phyloP scores from a whole-genome alignment of 2,888 invertebrate species.

The Dolichomitus sp. region DNA sequence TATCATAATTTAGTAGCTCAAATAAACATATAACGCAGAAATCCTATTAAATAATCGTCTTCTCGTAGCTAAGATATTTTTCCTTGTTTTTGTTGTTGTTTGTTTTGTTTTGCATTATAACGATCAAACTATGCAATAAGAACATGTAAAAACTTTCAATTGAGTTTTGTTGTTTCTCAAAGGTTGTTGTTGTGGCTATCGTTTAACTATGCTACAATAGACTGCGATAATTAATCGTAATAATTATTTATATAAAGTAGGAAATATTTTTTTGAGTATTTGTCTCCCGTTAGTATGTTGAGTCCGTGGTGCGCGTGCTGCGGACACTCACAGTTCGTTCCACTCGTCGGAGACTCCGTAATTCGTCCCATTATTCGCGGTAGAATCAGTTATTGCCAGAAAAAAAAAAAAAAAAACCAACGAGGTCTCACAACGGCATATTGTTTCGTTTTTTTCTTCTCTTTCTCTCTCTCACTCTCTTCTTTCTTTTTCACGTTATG shows the following conservation, averaged over 20 bases:
- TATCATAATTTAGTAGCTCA: constrained; percentile 79
- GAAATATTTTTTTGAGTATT: constrained; percentile 84
- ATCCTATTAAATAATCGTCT: constrained; percentile 75
- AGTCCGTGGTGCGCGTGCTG: constrained; percentile 67
- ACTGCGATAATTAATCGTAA: constrained; percentile 79
- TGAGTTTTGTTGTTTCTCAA: constrained; percentile 72
- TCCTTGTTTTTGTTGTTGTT: constrained; percentile 31
- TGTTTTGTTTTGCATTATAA: constrained; percentile 73
- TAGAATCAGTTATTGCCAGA: constrained; percentile 77
- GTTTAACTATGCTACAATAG: constrained; percentile 72
- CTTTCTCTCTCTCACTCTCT: constrained; percentile 38
- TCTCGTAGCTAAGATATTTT: constrained; percentile 67
- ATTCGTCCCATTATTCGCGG: constrained; percentile 62
- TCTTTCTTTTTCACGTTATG: constrained; percentile 70
- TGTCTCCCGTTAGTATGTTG: constrained; percentile 74
- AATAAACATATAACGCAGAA: constrained; percentile 78
- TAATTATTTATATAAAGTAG: constrained; percentile 82
- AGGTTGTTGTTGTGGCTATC: constrained; percentile 73
- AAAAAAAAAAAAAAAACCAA: constrained; percentile 46
- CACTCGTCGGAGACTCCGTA: constrained; percentile 50
- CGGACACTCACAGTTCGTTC: constrained; percentile 67
- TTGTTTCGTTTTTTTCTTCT: constrained; percentile 20
- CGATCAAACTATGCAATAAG: constrained; percentile 80
- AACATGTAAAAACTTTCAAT: constrained; percentile 84
- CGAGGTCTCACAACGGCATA: constrained; percentile 40